Base-by-base conservation (phyloP, 1,140 invertebrate species). In the Tachypleus tridentatus region DNA sequence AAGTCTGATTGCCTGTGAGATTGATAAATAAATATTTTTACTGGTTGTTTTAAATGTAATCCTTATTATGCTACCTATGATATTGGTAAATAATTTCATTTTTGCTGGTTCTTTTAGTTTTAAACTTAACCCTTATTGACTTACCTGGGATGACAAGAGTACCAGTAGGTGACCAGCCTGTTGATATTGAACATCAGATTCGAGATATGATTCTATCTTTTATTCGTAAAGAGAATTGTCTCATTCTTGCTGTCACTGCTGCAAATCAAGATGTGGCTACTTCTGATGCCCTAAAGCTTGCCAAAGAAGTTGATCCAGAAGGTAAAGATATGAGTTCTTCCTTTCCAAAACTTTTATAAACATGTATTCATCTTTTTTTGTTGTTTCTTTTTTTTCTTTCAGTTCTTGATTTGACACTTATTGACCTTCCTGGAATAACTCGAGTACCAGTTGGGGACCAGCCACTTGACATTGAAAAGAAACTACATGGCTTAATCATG, bases 251-350 rank as follows among this genome's bases (percentile, higher is more conserved):
- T 64, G 93, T 97, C n/a, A 95, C 93, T 47, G 92, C 93, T 60
- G 93, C 93, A 64, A 97, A 97, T 78, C 92, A 91, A 64, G 93
- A 97, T 84, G 83, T 97, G 77, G 93, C 93, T 57, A 97, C 94
- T 74, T 95, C 92, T 60, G 93, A 97, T 84, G 93, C 93, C 62
- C 81, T 97, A 3, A 94, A 96, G 81, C 81, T 97, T 78, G 88
- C 93, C 74, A 93, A 94, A 81, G 89, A 93, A 80, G 90, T 92
- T 58, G 93, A 97, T 82, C 88, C 86, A 11, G 91, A 95, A 84
- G 93, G 29, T 29, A 29, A 29, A 29, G 29, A 29, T 29, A 29
- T 2, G 29, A 29, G 29, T 29, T 29, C 29, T 29, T 29, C 29
- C 29, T 29, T 29, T 29, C 29, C 29, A 29, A 29, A 29, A 29